Evolutionary conservation across 1,140 invertebrate species (phyloP), one percentile per base, ranked within the genome.

Genomic region (Macrobrachium rosenbergii): DNA sequence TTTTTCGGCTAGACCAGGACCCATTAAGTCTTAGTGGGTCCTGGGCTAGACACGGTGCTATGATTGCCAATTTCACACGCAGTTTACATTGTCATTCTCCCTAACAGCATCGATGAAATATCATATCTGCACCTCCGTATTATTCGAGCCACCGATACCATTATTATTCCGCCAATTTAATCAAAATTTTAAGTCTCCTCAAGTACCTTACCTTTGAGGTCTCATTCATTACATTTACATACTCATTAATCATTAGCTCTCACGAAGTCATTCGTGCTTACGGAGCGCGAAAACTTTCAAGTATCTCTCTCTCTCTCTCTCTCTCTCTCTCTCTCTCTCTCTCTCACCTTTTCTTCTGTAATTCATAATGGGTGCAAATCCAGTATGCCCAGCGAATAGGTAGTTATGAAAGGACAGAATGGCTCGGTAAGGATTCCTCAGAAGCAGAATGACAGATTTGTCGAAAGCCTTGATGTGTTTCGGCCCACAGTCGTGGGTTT

Each of bases 371-470:
- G 89, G 83, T 23, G 88, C 91, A 78, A 89, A 90, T 11, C 91
- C 91, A 14, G 85, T 89, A 86, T 92, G 92, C 8, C 92, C 92
- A 0, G 88, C 91, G 87, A 91, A 91, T 19, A 91, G 79, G 77
- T 90, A 92, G 62, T 92, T 92, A 28, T 91, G 90, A 83, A 91
- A 92, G 19, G 92, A 90, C 0, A 92, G 77, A 69, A 92, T 90
- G 79, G 92, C 91, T 37, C 91, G 88, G 85, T 92, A 92, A 23
- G 92, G 92, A 83, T 92, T 92, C 37, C 92, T 83, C 1, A 92
- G 77, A 11, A 92, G 81, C 12, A 92, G 89, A 73, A 92, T 90
- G 11, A 76, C 91, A 43, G 90, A 89, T 12, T 90, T 87, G n/a
- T 58, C 83, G 72, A 90, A 92, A 63, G 69, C 45, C 12, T 67